These are phyloP conservation scores for Malurus elegans DNA, from an alignment of 2,113 vertebrate genomes.

Conservation along the genomic window DNA sequence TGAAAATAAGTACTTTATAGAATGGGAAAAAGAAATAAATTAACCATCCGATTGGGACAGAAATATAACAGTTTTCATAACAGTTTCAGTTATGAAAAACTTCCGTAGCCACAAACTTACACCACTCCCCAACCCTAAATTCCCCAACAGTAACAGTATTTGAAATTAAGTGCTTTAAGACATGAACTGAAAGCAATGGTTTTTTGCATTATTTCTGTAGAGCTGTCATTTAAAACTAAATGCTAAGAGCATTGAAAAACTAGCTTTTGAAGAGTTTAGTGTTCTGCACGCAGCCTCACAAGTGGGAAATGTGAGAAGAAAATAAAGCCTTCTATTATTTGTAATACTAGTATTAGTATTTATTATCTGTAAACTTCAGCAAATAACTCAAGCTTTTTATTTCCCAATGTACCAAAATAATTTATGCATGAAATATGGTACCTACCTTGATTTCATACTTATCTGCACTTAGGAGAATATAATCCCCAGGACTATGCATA, in stretches of 20 bases:
- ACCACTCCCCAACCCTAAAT: not conserved
- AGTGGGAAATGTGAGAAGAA: not conserved
- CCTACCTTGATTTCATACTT: conserved; percentile 99
- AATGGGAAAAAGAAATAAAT: not conserved
- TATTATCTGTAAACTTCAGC: not conserved
- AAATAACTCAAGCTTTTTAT: not conserved
- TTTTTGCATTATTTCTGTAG: not conserved
- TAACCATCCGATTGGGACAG: not conserved
- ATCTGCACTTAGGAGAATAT: conserved; percentile 94
- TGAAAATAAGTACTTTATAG: not conserved
- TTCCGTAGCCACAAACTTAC: not conserved
- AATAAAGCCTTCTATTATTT: not conserved
- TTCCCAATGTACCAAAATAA: not conserved
- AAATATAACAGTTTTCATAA: not conserved
- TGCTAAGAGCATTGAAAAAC: not conserved
- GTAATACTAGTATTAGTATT: too few species aligned
- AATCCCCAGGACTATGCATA: conserved; percentile 94
- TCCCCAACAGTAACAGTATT: not conserved
- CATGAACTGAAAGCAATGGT: not conserved
- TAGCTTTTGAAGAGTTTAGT: not conserved
- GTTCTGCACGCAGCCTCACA: not conserved
- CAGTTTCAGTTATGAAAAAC: not conserved
- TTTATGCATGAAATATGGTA: not conserved
- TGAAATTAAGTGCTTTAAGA: not conserved
- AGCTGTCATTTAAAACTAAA: not conserved